Evolutionary conservation across 2,113 vertebrate species (phyloP).

Genomic region (Pelobates fuscus): DNA sequence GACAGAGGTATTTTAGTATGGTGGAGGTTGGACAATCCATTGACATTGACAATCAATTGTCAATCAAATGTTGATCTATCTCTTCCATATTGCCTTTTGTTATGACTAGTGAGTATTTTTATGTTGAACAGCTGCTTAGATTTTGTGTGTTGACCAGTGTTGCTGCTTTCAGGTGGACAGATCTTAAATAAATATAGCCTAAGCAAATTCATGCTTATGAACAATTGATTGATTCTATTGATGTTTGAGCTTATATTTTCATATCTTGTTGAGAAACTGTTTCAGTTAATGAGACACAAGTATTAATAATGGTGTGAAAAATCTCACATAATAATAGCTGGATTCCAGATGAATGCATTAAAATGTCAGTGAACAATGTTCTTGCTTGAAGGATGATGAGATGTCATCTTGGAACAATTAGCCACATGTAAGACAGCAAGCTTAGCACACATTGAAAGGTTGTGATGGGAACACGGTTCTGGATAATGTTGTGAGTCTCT

Average conservation of each 20-base stretch:
- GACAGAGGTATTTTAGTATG: too few species aligned
- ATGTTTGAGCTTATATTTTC: not conserved
- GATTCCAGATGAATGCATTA: not conserved
- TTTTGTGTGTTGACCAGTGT: too few species aligned
- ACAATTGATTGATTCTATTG: not conserved
- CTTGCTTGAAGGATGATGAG: not conserved
- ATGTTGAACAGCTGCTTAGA: too few species aligned
- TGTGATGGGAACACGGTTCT: not conserved
- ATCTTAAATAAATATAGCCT: too few species aligned
- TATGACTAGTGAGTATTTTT: too few species aligned
- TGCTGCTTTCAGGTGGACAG: too few species aligned
- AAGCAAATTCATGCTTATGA: not conserved
- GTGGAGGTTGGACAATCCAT: too few species aligned
- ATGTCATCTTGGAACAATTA: not conserved
- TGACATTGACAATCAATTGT: too few species aligned
- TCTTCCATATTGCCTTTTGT: too few species aligned
- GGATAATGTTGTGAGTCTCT: not conserved
- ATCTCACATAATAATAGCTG: not conserved
- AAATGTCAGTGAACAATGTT: not conserved
- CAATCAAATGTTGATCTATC: too few species aligned
- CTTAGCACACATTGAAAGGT: not conserved
- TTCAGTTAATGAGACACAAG: not conserved
- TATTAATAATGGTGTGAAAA: not conserved
- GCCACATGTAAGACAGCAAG: not conserved
- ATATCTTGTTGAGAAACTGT: not conserved